These are phyloP conservation scores for Cetonia aurata DNA, from an alignment of 2,888 invertebrate species.

Conservation along the genomic window DNA sequence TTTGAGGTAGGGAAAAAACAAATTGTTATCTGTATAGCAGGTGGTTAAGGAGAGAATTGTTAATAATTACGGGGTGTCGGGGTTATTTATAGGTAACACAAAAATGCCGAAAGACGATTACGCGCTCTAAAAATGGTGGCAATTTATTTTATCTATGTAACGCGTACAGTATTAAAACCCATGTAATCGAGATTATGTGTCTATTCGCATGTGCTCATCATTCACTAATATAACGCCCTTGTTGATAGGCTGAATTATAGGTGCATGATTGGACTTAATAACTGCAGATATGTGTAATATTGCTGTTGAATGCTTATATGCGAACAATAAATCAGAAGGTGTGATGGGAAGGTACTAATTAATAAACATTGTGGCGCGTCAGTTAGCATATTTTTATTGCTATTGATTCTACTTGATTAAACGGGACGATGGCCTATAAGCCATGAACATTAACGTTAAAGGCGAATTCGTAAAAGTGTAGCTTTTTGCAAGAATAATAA, in stretches of 20 bases:
- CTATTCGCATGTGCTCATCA: slow-evolving; percentile 2
- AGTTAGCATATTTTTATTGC: too few relatives aligned
- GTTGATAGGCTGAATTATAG: slow-evolving; percentile 9
- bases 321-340: too few relatives aligned
- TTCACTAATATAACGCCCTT: not conserved
- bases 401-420: too few relatives aligned
- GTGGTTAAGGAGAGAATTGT: slow-evolving; percentile 48
- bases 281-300: too few relatives aligned
- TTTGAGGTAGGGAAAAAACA: slow-evolving; percentile 46
- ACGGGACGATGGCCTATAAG: too few relatives aligned
- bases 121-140: slow-evolving; percentile 18
- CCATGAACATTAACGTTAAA: too few relatives aligned
- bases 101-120: slow-evolving; percentile 49
- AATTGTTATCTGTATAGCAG: slow-evolving; percentile 47
- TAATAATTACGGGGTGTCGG: slow-evolving; percentile 51
- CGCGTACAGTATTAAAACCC: not conserved
- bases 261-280: too few relatives aligned
- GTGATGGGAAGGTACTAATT: too few relatives aligned
- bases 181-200: slow-evolving; percentile 12
- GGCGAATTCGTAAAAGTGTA: too few relatives aligned
- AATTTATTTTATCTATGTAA: slow-evolving; percentile 35
- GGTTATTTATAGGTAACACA: slow-evolving; percentile 40
- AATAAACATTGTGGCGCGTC: too few relatives aligned
- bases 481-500: too few relatives aligned
- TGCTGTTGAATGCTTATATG: too few relatives aligned